Percentiles rank a stretch among this genome's conserved stretches.
Evolutionary conservation across 2,888 invertebrate genomes (phyloP).

Genomic region (Melinaea marsaeus): DNA sequence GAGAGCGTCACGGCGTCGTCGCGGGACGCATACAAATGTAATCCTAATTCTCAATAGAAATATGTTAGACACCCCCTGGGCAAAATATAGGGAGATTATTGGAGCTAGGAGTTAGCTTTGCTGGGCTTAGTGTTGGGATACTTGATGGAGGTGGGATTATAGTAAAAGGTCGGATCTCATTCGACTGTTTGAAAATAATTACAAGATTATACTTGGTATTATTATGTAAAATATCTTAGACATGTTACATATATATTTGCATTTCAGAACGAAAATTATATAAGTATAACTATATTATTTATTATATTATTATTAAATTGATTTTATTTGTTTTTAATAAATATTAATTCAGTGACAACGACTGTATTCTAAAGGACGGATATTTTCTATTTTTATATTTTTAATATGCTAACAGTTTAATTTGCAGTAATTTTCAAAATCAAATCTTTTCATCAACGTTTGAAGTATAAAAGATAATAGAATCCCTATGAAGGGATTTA

Average conservation of each 20-base stretch:
- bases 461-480: slow-evolving; percentile 18
- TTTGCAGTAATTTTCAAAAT: background rate
- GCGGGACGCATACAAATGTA: slow-evolving; percentile 24
- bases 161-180: background rate
- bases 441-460: background rate
- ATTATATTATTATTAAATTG: too few species aligned
- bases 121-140: background rate
- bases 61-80: slow-evolving; percentile 13
- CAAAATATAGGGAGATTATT: slow-evolving; percentile 25
- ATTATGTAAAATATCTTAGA: too few species aligned
- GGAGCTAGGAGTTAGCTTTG: background rate
- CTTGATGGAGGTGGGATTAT: slow-evolving; percentile 2
- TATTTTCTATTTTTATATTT: too few species aligned
- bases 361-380: too few species aligned
- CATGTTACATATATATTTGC: too few species aligned
- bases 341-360: too few species aligned
- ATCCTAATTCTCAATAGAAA: slow-evolving; percentile 21
- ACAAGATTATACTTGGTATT: too few species aligned
- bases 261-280: too few species aligned
- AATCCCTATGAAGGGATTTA: slow-evolving; percentile 33
- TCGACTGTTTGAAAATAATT: too few species aligned
- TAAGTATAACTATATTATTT: too few species aligned
- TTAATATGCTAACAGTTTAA: too few species aligned
- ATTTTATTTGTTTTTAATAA: too few species aligned
- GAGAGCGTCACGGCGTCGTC: slow-evolving; percentile 8